These are phyloP conservation scores for Drosophila simulans DNA, from an alignment of 1,140 invertebrate genomes.

Conservation along the genomic window DNA sequence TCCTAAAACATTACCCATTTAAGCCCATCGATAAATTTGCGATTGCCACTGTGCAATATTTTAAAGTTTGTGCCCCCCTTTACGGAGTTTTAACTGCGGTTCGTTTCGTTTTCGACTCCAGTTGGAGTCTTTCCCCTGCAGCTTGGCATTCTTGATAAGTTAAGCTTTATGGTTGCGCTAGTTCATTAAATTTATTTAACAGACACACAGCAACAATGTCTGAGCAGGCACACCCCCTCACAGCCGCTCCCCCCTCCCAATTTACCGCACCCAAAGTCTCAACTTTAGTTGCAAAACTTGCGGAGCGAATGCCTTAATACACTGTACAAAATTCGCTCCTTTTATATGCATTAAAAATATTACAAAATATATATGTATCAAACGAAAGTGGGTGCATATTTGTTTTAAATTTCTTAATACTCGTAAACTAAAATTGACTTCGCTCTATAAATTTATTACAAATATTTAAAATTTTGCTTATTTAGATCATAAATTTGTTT, in stretches of 20 bases:
- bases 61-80: conserved; percentile 32
- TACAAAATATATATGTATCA: not conserved
- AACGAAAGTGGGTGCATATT: not conserved
- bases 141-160: conserved; percentile 64
- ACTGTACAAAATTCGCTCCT: not conserved
- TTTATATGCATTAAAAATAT: not conserved
- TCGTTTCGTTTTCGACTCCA: conserved; percentile 36
- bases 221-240: conserved; percentile 39
- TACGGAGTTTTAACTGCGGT: not conserved
- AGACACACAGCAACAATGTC: conserved; percentile 76
- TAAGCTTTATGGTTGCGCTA: conserved; percentile 79
- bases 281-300: conserved; percentile 42
- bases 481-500: not conserved
- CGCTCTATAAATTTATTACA: not conserved
- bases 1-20: conserved; percentile 13
- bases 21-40: conserved; percentile 29
- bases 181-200: conserved; percentile 80
- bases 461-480: too few relatives aligned
- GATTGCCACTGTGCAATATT: conserved; percentile 40
- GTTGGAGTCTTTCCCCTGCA: conserved; percentile 23
- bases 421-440: not conserved
- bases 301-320: conserved; percentile 26
- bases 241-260: not conserved
- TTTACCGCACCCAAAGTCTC: conserved; percentile 46
- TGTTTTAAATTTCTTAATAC: not conserved